These are phyloP conservation scores for Megalurothrips usitatus DNA, from an alignment of 2,888 invertebrate species.

Conservation along the genomic window DNA sequence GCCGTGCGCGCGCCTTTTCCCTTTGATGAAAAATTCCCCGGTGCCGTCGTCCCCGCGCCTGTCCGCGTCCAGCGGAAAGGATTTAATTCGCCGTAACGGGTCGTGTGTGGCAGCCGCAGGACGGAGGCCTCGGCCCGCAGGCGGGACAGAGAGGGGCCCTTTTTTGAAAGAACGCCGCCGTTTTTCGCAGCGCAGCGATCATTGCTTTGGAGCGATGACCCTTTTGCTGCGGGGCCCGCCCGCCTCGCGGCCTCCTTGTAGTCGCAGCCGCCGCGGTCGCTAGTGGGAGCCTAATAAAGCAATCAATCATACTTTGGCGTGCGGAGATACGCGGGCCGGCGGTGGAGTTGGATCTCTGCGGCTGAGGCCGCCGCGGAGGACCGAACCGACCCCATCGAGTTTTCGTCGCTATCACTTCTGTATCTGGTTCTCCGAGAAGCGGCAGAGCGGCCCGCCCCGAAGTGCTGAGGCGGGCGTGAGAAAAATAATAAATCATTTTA, in stretches of 20 bases:
- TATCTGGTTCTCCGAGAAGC: too few relatives aligned
- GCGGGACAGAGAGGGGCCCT: too few relatives aligned
- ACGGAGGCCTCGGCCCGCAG: too few relatives aligned
- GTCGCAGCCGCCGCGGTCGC: too few relatives aligned
- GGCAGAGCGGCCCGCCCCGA: too few relatives aligned
- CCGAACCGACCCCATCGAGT: too few relatives aligned
- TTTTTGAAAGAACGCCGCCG: too few relatives aligned
- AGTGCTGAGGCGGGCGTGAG: too few relatives aligned
- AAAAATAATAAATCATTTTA: too few relatives aligned
- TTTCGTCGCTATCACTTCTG: too few relatives aligned
- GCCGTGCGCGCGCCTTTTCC: neutral
- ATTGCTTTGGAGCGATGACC: neutral
- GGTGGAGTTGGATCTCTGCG: neutral
- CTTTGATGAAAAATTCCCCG: neutral
- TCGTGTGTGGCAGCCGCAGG: neutral
- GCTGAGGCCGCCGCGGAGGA: neutral
- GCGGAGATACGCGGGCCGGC: neutral
- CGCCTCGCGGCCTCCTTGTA: neutral
- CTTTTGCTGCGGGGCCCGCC: neutral
- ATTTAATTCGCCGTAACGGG: conserved; percentile 1
- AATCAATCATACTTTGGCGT: conserved; percentile 5
- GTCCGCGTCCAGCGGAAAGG: neutral
- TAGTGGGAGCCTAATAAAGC: neutral
- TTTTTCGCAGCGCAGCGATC: neutral
- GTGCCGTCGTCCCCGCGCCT: neutral